Conservation (phyloP, 1,140 invertebrate genomes). For the Papilio polyxenes region DNA sequence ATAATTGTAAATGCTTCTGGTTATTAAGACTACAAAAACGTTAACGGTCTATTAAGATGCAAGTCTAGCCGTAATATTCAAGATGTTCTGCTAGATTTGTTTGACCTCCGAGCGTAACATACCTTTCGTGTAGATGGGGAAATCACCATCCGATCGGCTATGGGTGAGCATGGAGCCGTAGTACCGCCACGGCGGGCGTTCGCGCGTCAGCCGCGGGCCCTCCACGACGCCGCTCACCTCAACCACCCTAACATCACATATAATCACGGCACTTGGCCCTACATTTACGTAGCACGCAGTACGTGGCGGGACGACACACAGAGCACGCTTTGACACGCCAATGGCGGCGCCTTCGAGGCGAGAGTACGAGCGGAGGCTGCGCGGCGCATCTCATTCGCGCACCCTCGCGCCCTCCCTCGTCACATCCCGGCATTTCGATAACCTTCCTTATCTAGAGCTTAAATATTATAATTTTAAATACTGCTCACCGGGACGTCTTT, state of each 20-base stretch:
- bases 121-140: constrained; percentile 85
- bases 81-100: background rate
- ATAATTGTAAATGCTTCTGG: background rate
- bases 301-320: constrained; percentile 57
- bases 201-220: constrained; percentile 71
- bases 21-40: background rate
- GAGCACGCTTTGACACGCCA: constrained; percentile 60
- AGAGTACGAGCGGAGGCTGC: constrained; percentile 67
- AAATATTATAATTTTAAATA: constrained; percentile 11
- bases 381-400: constrained; percentile 72
- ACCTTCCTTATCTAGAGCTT: constrained; percentile 25
- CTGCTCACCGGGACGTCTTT: background rate
- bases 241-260: constrained; percentile 60
- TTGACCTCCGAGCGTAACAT: background rate
- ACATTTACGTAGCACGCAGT: constrained; percentile 55
- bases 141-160: constrained; percentile 90
- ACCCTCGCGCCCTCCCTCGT: constrained; percentile 62
- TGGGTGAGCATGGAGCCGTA: constrained; percentile 87
- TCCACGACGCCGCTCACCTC: constrained; percentile 76
- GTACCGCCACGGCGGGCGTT: constrained; percentile 79
- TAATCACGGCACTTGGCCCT: constrained; percentile 61
- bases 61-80: background rate
- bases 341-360: constrained; percentile 67
- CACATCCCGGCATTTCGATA: constrained; percentile 44
- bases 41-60: background rate